phyloP scores from a whole-genome alignment of 2,888 invertebrate species.

The Odontocolon sp. region DNA sequence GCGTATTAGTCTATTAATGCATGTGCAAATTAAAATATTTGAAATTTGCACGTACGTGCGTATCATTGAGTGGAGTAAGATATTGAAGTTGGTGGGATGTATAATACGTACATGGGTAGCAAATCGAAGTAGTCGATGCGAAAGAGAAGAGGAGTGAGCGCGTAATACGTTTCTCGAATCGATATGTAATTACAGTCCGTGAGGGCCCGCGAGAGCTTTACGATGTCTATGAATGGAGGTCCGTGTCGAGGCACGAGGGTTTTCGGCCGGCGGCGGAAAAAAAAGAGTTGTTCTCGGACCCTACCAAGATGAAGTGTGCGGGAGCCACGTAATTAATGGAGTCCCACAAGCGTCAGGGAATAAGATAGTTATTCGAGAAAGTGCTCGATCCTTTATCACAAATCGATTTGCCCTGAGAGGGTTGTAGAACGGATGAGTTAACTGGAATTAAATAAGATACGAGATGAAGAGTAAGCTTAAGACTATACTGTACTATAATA shows the following conservation, averaged over 20 bases:
- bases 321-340: constrained; percentile 45
- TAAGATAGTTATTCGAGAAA: constrained; percentile 51
- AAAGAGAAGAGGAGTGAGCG: constrained; percentile 22
- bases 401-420: constrained; percentile 15
- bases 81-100: constrained; percentile 25
- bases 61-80: constrained; percentile 7
- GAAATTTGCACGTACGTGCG: background rate
- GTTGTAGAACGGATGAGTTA: constrained; percentile 15
- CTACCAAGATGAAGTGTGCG: constrained; percentile 21
- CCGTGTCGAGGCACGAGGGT: constrained; percentile 18
- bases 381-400: constrained; percentile 42
- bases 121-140: constrained; percentile 35
- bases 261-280: constrained; percentile 57
- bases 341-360: constrained; percentile 48
- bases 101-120: background rate
- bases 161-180: constrained; percentile 55
- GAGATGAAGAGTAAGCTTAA: constrained; percentile 15
- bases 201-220: constrained; percentile 42
- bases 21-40: background rate
- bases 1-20: background rate
- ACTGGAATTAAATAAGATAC: constrained; percentile 44
- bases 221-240: constrained; percentile 36
- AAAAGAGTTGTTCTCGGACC: constrained; percentile 37
- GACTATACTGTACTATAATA: background rate
- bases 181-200: constrained; percentile 54